Conservation (phyloP, 2,888 invertebrate species). For the Cataglyphis altisquamis region DNA sequence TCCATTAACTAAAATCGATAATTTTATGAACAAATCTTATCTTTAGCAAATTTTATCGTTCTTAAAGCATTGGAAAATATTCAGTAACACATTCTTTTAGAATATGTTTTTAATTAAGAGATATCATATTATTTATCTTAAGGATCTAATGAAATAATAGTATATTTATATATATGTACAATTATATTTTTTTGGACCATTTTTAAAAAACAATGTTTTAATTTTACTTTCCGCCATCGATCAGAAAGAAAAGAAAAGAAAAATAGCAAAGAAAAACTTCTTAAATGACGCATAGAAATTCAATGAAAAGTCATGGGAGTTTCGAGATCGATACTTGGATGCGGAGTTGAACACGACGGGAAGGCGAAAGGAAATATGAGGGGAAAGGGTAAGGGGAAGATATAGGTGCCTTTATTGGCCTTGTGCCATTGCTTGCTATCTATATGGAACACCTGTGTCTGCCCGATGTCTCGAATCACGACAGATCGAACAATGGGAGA, state of each 20-base stretch:
- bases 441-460: conserved; percentile 85
- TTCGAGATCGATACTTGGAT: conserved; percentile 79
- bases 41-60: background rate
- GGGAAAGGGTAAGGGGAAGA: conserved; percentile 55
- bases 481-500: conserved; percentile 62
- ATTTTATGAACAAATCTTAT: background rate
- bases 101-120: background rate
- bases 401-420: conserved; percentile 84
- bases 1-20: background rate
- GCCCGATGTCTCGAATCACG: conserved; percentile 69
- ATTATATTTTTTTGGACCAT: background rate
- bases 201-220: background rate
- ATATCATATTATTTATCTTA: background rate
- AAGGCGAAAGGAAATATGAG: conserved; percentile 27
- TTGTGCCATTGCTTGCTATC: conserved; percentile 84
- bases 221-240: background rate
- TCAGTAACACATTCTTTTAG: background rate
- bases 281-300: conserved; percentile 80
- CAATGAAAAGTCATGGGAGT: conserved; percentile 79
- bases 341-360: conserved; percentile 52
- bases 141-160: background rate
- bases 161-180: background rate
- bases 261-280: conserved; percentile 62
- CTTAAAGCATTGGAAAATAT: background rate
- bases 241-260: conserved; percentile 57